phyloP scores from a whole-genome alignment of 2,113 vertebrate genomes.

The Vulpes vulpes region DNA sequence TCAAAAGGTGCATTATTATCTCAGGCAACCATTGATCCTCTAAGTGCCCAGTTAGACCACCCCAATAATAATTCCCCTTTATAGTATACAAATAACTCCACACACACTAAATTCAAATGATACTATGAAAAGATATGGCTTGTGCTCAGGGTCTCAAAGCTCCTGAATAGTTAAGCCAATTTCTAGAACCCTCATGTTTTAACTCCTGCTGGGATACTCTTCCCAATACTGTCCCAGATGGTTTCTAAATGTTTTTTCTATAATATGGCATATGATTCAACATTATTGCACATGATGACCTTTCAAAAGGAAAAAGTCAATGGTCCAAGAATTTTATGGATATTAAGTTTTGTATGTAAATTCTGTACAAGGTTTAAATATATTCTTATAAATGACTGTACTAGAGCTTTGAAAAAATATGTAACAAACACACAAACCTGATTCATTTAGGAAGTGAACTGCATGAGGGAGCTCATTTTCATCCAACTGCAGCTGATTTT shows the following conservation, averaged over 20 bases:
- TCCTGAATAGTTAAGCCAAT: not conserved
- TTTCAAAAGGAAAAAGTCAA: slow-evolving; percentile 2
- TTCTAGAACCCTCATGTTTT: not conserved
- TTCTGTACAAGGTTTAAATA: not conserved
- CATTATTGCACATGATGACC: not conserved
- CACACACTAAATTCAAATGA: not conserved
- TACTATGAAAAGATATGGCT: not conserved
- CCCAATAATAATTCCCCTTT: not conserved
- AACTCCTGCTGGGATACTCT: not conserved
- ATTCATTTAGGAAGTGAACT: slow-evolving; percentile 96
- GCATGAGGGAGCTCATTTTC: slow-evolving; percentile 96
- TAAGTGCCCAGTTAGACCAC: not conserved
- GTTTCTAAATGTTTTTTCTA: not conserved
- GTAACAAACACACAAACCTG: slow-evolving; percentile 87
- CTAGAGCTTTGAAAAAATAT: not conserved
- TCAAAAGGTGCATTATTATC: not conserved
- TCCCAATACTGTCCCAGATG: not conserved
- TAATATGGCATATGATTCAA: not conserved
- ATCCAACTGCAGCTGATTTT: slow-evolving; percentile 94
- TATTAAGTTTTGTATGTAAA: not conserved
- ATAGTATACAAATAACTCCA: not conserved
- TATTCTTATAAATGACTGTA: not conserved
- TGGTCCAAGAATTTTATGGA: not conserved
- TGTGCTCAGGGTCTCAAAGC: not conserved
- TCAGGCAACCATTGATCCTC: not conserved